Percentiles rank a stretch among this genome's conserved stretches.
Conservation (phyloP, 1,140 invertebrate species). For the Portunus trituberculatus region DNA sequence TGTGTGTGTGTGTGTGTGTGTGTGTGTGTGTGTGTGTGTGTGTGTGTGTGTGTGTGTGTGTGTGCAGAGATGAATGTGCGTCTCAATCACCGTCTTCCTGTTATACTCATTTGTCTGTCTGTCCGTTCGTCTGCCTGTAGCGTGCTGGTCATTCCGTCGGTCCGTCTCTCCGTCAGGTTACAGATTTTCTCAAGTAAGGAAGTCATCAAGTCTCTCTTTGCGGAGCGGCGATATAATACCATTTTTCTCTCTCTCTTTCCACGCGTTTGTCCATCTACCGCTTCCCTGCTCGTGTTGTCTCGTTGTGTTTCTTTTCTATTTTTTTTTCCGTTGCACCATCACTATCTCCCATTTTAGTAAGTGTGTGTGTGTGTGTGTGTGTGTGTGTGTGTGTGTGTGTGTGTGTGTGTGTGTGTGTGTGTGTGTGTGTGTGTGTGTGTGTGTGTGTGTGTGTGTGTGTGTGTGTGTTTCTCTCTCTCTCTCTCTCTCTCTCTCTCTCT, state of each 20-base stretch:
- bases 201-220: too few species aligned
- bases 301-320: too few species aligned
- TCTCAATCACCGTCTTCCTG: background rate
- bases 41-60: conserved; percentile 20
- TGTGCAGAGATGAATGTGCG: background rate
- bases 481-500: too few species aligned
- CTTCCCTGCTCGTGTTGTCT: background rate
- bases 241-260: too few species aligned
- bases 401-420: too few species aligned
- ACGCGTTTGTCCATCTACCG: too few species aligned
- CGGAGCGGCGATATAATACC: too few species aligned
- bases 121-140: background rate
- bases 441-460: too few species aligned
- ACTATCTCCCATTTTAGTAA: background rate
- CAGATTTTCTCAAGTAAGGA: background rate
- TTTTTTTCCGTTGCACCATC: too few species aligned
- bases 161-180: background rate
- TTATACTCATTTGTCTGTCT: background rate
- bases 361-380: background rate
- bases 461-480: too few species aligned
- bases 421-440: too few species aligned
- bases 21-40: conserved; percentile 20
- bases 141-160: background rate
- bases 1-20: background rate
- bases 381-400: background rate